Evolutionary conservation across 2,888 invertebrate genomes (phyloP), one percentile per base, ranked within the genome.

Genomic region (Heliconius cydno): DNA sequence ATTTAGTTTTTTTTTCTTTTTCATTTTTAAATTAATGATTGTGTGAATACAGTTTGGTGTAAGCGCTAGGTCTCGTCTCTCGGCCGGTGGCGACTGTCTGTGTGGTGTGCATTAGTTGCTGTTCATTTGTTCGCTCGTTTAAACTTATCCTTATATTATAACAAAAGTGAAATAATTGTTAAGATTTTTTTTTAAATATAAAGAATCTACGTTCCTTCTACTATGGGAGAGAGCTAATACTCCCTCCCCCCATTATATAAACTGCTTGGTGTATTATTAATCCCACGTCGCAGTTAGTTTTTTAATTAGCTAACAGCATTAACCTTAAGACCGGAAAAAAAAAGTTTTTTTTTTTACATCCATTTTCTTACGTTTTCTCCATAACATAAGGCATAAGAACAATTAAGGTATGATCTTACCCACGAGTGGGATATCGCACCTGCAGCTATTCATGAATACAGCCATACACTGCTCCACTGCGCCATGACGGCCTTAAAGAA

Each of bases 21-120:
- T 34, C 34, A 34, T 34, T 57, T 22, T 60, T 60, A 83, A 83
- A 83, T 83, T 82, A 83, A 83, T 83, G 83, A 79, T 79, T 79
- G 76, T 80, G 83, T 79, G 83, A 83, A 77, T 66, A 76, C 52
- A 9, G 63, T 25, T 46, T 65, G 6, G 75, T 65, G 12, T 19
- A 28, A 65, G 65, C 6, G 22, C 60, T 75, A 75, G 65, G 28
- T 57, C 6, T 22, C 5, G 22, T 12, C 30, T 57, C 3, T 12
- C n/a, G 6, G 22, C n/a, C 57, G 34, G 22, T 34, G 57, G 57
- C n/a, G 38, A 10, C 34, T 38, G 38, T 70, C 68, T 41, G 41
- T 41, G 15, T 41, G 25, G 41, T 41, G 38, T 41, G 12, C 0
- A 9, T n/a, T 38, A 68, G 12, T n/a, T 68, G 38, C 6, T 68